Base-by-base conservation (phyloP, 2,797 vertebrate species). In the Lutjanus campechanus region DNA sequence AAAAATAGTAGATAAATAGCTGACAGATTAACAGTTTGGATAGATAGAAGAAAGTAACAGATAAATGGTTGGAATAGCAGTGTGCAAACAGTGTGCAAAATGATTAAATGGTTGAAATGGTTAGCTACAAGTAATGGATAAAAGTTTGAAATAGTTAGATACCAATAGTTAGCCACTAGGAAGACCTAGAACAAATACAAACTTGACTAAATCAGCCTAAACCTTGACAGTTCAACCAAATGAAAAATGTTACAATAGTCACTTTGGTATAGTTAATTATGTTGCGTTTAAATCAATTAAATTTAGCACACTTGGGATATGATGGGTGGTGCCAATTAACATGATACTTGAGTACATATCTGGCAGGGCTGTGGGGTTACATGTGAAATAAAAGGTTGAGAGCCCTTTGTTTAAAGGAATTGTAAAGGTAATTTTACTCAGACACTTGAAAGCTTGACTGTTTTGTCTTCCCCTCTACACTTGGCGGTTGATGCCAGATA, bases 391-490 rank as follows among this genome's bases (percentile, higher is more conserved):
- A 12, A 62, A 73, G 40, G 13, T 69, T 19, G 55, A 51, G 25
- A 25, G 3, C 25, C 44, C 3, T 25, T 13, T 11, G 47, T 49
- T 73, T 13, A 16, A 16, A 69, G 43, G 41, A 63, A 63, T 8
- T 15, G 8, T 68, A 9, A 54, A 73, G n/a, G 16, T 76, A 19
- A n/a, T 64, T 59, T 12, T 13, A 17, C 44, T 77, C 50, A 70
- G 19, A 47, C 41, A 63, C 43, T 20, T 3, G 22, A 62, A 76
- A 16, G 46, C 41, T 64, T 59, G 59, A 84, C 80, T 15, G 50
- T 81, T 64, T 68, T 54, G 47, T 77, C 50, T 56, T 65, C 22
- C 17, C 13, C 16, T 41, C 43, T 47, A n/a, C 47, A 71, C 20
- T 69, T 10, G 58, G 62, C 5, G 8, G 16, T 7, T 40, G 72